Base-by-base conservation (phyloP, 2,113 vertebrate species). In the Empidonax alnorum region DNA sequence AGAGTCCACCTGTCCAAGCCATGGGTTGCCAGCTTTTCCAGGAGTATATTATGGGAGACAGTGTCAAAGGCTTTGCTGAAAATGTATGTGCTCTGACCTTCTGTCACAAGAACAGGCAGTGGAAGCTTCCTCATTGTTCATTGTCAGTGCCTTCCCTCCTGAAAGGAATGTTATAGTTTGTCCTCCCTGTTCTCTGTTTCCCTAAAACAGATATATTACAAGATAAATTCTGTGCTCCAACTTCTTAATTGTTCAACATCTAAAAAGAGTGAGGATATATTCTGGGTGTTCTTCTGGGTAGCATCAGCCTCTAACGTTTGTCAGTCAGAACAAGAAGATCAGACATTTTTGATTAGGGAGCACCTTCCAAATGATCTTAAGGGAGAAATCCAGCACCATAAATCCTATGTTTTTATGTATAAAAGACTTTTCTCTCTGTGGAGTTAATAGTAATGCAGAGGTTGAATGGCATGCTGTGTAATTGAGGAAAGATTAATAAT, bases 401-500 rank as follows among this genome's bases (percentile, higher is more conserved):
- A 89, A 73, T 82, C 21, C 37, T 28, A 12, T 39, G 13, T 3
- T 85, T 84, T 69, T 67, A 5, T 59, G 27, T 35, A 42, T 71
- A 72, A 78, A 92, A 61, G 55, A 6, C 31, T 62, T 58, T 62
- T 62, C 17, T 84, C 56, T 50, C 44, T 62, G 28, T 67, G 37
- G 63, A 55, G 35, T 58, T 86, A 90, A 93, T 89, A 69, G 42
- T 21, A 91, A 71, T 67, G 47, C 50, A 85, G 55, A 66, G 23
- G 24, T 74, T 94, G 53, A 68, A 67, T 68, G 0, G 0, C 63
- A n/a, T 77, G 56, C 75, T 62, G 61, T 75, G 56, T 84, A 75
- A 92, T 35, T 90, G 65, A 82, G 53, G 44, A 37, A 90, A 94
- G 68, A 93, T 84, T 84, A 86, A 86, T 68, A 88, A 94, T 84